Base-by-base conservation (phyloP, 2,888 invertebrate species). In the Drosophila borborema region DNA sequence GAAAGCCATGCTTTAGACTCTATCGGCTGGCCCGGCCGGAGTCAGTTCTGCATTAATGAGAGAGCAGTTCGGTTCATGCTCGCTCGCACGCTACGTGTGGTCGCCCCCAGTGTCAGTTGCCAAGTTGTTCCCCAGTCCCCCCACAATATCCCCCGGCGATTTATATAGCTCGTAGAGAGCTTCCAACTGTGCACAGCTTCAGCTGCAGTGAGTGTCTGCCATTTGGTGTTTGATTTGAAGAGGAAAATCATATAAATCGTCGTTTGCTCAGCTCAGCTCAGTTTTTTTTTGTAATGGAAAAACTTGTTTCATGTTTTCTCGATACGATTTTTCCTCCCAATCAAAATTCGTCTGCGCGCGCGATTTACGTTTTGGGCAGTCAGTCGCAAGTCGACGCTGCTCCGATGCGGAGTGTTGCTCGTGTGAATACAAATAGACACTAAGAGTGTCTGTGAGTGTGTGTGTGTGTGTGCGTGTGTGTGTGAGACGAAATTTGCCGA, bases 11-110 rank as follows among this genome's bases (percentile, higher is more conserved):
- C 82, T 85, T 88, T 79, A 56, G 83, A 77, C 80, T 69, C 86
- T 58, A 64, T 55, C 62, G 64, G 70, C 55, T 83, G 80, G 80
- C 74, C 75, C 72, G 74, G 72, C 63, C 74, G 69, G 80, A 76
- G 89, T 92, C 89, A 92, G 92, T 92, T 92, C 91, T 89, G 86
- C 91, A 91, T 92, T 91, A 92, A 91, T 91, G 92, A 92, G 92
- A 92, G 91, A 90, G 91, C 87, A 90, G 86, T 78, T 84, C 81
- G 85, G 89, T 86, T 89, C 85, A 76, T 72, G 78, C 61, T 69
- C 72, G 82, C 76, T 78, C 70, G 82, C 78, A 81, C 89, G 89
- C 68, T 82, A 76, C 80, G 86, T 88, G 86, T 88, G 90, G 74
- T 88, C 89, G 88, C 63, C 83, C 67, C 63, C 73, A 74, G 69